Base-by-base conservation (phyloP, 2,113 vertebrate species). In the Charina bottae region DNA sequence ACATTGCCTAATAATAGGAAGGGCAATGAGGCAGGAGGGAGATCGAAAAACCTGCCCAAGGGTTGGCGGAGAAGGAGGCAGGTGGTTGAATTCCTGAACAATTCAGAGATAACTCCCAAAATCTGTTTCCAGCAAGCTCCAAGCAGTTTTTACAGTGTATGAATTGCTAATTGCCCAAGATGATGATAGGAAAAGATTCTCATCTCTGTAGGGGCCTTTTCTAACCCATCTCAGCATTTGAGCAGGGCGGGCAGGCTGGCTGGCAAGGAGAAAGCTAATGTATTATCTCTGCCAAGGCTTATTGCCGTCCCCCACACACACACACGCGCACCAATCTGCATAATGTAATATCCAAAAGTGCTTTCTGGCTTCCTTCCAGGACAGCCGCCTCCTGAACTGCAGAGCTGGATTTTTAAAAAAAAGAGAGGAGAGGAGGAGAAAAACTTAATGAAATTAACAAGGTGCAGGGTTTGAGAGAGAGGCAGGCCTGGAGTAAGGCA, bases 341-440 rank as follows among this genome's bases (percentile, higher is more conserved):
- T 98, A 97, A 97, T 96, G 98, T 96, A 98, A 97, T 97, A 97
- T 97, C 97, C 96, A 95, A 89, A 72, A 95, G 96, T 93, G 94
- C 97, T 96, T 91, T 21, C 94, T 96, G 96, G 96, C 96, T 72
- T 0, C 0, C 0, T 53, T 95, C 96, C 96, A 97, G 95, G 93
- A 37, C 94, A 93, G 2, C 95, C 96, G 94, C 12, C 93, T 95
- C 85, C 94, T 68, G 17, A 24, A 95, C 89, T 94, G 94, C 90
- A 93, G 96, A 95, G 94, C 94, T 93, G 93, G 94, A 56, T 56
- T 46, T 59, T 26, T 96, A 68, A 11, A 68, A 46, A 85, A 28
- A 6, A 28, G 12, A 85, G 24, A 28, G 6, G n/a, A 7, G 4
- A 72, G 68, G 68, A 33, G n/a, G 64, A 13, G 5, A 42, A 17